phyloP scores from a whole-genome alignment of 2,113 vertebrate genomes.

The Psittacula cyanocephala region DNA sequence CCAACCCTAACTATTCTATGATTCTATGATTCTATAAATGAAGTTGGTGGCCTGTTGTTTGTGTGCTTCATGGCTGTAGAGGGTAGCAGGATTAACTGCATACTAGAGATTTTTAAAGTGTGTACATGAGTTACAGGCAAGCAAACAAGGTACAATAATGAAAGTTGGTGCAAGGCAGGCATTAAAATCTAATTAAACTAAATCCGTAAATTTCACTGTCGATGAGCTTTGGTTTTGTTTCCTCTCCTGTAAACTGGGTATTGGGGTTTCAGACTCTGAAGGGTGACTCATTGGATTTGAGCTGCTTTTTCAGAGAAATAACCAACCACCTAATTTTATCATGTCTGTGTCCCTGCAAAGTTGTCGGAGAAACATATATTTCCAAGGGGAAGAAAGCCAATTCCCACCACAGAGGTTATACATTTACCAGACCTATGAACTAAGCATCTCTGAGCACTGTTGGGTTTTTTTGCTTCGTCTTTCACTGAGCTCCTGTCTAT shows the following conservation, averaged over 20 bases:
- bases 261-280: neutral
- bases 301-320: neutral
- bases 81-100: neutral
- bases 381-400: neutral
- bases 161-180: neutral
- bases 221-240: neutral
- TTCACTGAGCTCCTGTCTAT: neutral
- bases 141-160: neutral
- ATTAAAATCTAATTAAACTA: conserved; percentile 30
- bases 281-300: neutral
- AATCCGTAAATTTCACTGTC: neutral
- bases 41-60: neutral
- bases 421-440: neutral
- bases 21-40: neutral
- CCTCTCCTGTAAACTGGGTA: neutral
- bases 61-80: neutral
- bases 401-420: neutral
- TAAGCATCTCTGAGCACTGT: neutral
- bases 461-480: neutral
- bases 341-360: neutral
- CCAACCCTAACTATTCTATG: no score
- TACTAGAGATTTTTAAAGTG: neutral
- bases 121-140: neutral
- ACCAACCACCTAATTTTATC: neutral
- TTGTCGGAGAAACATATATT: conserved; percentile 18